A percentile compares a stretch with the other conserved stretches of the same genome.
Evolutionary conservation across 2,797 vertebrate genomes (phyloP).

Genomic region (Oreortyx pictus): DNA sequence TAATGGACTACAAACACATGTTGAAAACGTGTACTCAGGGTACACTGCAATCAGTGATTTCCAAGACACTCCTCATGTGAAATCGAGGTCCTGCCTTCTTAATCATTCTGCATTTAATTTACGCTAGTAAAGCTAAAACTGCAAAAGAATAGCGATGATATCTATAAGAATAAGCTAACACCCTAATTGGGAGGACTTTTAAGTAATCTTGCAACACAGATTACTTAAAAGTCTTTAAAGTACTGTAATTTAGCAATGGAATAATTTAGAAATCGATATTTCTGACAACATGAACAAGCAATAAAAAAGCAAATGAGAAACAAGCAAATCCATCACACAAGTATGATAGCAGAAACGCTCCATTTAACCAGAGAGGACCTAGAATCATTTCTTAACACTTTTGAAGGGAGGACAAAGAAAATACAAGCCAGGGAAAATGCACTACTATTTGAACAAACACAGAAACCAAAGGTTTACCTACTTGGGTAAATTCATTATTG

Average conservation of each 20-base stretch:
- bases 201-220: neutral
- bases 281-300: constrained; percentile 4
- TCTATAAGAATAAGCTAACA: neutral
- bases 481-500: neutral
- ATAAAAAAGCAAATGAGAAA: constrained; percentile 2
- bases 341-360: neutral
- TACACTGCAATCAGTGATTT: constrained; percentile 23
- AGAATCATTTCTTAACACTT: neutral
- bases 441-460: neutral
- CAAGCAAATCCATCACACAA: neutral
- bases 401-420: neutral
- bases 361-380: neutral
- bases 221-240: neutral
- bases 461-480: neutral
- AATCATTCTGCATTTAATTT: constrained; percentile 64
- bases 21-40: constrained; percentile 43
- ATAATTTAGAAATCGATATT: neutral
- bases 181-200: neutral
- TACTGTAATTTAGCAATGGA: neutral
- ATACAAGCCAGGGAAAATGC: neutral
- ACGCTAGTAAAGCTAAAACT: neutral
- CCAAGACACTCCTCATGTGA: constrained; percentile 1
- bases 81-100: neutral
- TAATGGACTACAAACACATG: constrained; percentile 58
- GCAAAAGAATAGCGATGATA: neutral